Evolutionary conservation across 2,797 vertebrate genomes (phyloP).

Genomic region (Bradypus variegatus): DNA sequence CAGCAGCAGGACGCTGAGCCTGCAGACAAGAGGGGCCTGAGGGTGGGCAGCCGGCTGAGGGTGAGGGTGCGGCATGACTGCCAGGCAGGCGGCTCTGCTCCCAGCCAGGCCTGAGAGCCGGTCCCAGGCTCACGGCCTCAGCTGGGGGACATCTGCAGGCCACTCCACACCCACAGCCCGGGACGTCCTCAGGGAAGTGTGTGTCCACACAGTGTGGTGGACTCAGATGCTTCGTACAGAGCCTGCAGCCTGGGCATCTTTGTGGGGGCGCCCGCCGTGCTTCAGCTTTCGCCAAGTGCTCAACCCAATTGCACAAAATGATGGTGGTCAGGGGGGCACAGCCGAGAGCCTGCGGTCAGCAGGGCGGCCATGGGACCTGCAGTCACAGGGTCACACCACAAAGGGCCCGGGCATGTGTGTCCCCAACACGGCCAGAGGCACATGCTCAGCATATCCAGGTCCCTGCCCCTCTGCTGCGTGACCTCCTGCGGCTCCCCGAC

Average conservation of each 20-base stretch:
- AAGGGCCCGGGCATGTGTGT: background rate
- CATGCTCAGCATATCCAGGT: background rate
- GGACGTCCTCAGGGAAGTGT: too few relatives aligned
- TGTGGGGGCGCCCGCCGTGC: background rate
- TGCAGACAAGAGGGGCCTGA: background rate
- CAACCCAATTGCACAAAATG: background rate
- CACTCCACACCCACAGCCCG: background rate
- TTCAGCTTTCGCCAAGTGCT: background rate
- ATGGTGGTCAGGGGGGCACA: too few relatives aligned
- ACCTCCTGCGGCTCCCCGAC: background rate
- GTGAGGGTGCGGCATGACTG: accelerated
- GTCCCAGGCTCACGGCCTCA: background rate
- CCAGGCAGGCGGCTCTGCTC: background rate
- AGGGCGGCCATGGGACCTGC: background rate
- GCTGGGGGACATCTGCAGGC: background rate
- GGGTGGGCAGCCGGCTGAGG: background rate
- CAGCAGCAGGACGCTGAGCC: background rate
- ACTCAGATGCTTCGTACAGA: background rate
- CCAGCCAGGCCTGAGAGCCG: background rate
- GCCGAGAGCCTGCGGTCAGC: background rate
- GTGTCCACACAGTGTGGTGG: background rate
- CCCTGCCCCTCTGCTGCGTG: background rate
- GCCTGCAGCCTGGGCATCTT: background rate
- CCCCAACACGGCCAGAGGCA: background rate
- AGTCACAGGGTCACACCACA: background rate